A percentile compares a stretch with the other conserved stretches of the same genome.
Evolutionary conservation across 2,113 vertebrate species (phyloP).

Genomic region (Bolborhynchus lineola): DNA sequence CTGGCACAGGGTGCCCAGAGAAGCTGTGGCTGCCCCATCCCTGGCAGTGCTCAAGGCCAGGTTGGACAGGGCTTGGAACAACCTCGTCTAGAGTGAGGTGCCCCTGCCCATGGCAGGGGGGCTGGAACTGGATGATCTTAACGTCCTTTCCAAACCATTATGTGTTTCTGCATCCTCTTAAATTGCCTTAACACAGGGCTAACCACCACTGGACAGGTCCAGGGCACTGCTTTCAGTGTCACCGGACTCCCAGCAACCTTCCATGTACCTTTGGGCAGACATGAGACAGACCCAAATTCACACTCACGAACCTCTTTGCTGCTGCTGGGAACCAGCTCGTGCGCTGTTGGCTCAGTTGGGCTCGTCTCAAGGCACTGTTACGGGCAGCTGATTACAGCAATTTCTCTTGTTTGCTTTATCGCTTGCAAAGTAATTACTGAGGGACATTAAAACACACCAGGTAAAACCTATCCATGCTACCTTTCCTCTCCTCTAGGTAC

Average conservation of each 20-base stretch:
- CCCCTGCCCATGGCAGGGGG: neutral
- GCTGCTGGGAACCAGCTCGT: neutral
- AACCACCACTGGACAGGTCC: fast-evolving
- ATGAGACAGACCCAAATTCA: neutral
- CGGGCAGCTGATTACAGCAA: neutral
- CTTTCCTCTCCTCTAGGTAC: neutral
- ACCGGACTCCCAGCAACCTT: neutral
- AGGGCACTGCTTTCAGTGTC: neutral
- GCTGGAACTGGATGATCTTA: neutral
- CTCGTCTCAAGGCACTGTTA: neutral
- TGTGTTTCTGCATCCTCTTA: neutral
- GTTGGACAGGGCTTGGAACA: neutral
- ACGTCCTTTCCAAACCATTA: neutral
- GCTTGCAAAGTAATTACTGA: neutral
- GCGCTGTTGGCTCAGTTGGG: fast-evolving
- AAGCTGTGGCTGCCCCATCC: neutral
- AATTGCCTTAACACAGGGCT: fast-evolving
- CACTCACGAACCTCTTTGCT: neutral
- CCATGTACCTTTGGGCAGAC: fast-evolving
- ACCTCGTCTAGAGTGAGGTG: neutral
- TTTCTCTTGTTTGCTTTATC: neutral
- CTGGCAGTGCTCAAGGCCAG: neutral
- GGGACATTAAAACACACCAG: neutral
- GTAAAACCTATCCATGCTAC: neutral
- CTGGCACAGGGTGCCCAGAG: too few relatives aligned